A percentile compares a stretch with the other conserved stretches of the same genome.
Evolutionary conservation across 2,113 vertebrate genomes (phyloP).

Genomic region (Chionis minor): DNA sequence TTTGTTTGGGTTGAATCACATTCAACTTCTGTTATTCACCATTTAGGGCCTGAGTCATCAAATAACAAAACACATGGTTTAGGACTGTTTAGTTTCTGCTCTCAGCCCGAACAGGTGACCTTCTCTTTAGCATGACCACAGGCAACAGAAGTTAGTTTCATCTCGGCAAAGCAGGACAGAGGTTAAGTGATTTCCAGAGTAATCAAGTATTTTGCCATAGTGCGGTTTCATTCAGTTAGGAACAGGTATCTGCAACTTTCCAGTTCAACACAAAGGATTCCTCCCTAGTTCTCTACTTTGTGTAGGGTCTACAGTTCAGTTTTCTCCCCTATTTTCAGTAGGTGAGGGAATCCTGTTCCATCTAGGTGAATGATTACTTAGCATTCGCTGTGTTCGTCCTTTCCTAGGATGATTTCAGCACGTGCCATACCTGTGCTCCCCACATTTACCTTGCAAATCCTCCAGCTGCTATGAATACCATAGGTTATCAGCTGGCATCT

Average conservation of each 20-base stretch:
- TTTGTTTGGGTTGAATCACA: slow-evolving; percentile 55
- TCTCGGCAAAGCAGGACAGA: neutral
- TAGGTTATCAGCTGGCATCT: neutral
- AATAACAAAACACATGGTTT: neutral
- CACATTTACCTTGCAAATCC: neutral
- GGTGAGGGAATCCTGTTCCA: neutral
- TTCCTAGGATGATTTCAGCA: neutral
- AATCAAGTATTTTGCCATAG: neutral
- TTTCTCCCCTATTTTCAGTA: neutral
- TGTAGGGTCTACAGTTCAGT: neutral
- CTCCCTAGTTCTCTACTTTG: neutral
- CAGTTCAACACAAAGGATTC: neutral
- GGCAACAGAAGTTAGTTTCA: neutral
- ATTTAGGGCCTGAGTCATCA: slow-evolving; percentile 27
- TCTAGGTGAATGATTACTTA: neutral
- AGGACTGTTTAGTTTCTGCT: slow-evolving; percentile 37
- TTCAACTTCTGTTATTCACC: slow-evolving; percentile 24
- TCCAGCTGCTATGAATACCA: neutral
- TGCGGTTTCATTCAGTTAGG: neutral
- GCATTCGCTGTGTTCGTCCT: neutral
- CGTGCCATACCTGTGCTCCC: accelerated
- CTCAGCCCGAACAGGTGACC: slow-evolving; percentile 23
- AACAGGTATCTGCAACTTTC: neutral
- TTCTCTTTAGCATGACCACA: neutral
- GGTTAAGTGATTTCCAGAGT: neutral